Percentiles rank a stretch among this genome's conserved stretches.
Evolutionary conservation across 2,797 vertebrate species (phyloP).

Genomic region (Lates japonicus): DNA sequence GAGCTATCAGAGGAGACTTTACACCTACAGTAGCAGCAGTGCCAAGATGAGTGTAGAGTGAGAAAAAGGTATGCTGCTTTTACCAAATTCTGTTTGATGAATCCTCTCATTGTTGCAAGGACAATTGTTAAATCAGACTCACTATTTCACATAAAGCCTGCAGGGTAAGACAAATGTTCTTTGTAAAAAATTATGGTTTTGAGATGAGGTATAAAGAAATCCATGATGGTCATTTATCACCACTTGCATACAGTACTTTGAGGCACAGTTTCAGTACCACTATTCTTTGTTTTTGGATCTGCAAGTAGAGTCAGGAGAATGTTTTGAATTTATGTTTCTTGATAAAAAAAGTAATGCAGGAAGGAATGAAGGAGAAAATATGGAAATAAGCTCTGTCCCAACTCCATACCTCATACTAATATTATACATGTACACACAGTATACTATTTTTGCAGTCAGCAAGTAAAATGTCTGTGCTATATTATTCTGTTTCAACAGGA

Average conservation of each 20-base stretch:
- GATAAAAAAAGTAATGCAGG: not conserved
- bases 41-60: not conserved
- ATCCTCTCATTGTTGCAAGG: constrained; percentile 28
- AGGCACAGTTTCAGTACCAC: not conserved
- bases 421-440: not conserved
- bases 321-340: not conserved
- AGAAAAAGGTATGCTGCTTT: not conserved
- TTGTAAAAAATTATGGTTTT: constrained; percentile 22
- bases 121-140: constrained; percentile 28
- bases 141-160: constrained; percentile 25
- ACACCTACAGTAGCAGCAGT: not conserved
- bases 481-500: not conserved
- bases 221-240: constrained; percentile 15
- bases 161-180: not conserved
- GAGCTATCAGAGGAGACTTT: constrained; percentile 4
- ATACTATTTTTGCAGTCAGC: not conserved
- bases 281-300: not conserved
- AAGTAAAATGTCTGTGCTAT: too few relatives aligned
- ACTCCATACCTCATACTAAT: not conserved
- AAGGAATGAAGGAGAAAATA: not conserved
- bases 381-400: not conserved
- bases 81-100: constrained; percentile 20
- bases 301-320: not conserved
- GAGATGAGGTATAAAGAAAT: constrained; percentile 1
- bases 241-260: not conserved